Base-by-base conservation (phyloP, 2,888 invertebrate genomes). In the Pardosa pseudoannulata region DNA sequence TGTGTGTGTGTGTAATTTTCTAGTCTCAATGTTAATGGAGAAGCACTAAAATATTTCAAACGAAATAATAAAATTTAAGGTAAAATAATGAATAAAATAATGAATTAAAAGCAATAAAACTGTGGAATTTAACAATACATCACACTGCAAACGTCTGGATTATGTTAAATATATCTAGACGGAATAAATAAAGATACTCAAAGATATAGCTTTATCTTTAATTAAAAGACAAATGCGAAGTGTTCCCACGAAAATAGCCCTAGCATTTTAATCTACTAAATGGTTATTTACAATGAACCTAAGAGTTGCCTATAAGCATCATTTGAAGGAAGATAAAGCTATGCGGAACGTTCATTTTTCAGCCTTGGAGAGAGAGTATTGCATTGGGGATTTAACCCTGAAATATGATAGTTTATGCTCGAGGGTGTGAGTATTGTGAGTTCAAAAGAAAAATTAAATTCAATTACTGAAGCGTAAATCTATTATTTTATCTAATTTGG, bases 151-250 rank as follows among this genome's bases (percentile, higher is more conserved):
- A 29, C 83, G 79, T 85, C 83, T 85, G 83, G 83, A 56, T 73
- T 73, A 32, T 85, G 72, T 78, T 65, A 46, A 67, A 65, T 67
- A 67, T 67, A 67, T 85, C 50, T 64, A 23, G 39, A 7, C 41
- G 56, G 23, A 78, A 85, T 78, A 85, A 78, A 85, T 78, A 65
- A 78, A n/a, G 23, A 41, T 31, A 65, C 46, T 29, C 39, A 62
- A 73, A 64, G 16, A 41, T 72, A 73, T 70, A 32, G 73, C 76
- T 85, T 70, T 85, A 85, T 79, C 76, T 78, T 85, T 85, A 85
- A 85, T 85, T 85, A 83, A 76, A 85, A 76, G 83, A 56, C 65
- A 70, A 36, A 70, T 67, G 0, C 32, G 32, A 32, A 16, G 23
- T 19, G 19, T 67, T 56, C 23, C 23, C 56, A 6, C 23, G 6